Evolutionary conservation across 2,113 vertebrate species (phyloP), one percentile per base, ranked within the genome.

Genomic region (Brienomyrus brachyistius): DNA sequence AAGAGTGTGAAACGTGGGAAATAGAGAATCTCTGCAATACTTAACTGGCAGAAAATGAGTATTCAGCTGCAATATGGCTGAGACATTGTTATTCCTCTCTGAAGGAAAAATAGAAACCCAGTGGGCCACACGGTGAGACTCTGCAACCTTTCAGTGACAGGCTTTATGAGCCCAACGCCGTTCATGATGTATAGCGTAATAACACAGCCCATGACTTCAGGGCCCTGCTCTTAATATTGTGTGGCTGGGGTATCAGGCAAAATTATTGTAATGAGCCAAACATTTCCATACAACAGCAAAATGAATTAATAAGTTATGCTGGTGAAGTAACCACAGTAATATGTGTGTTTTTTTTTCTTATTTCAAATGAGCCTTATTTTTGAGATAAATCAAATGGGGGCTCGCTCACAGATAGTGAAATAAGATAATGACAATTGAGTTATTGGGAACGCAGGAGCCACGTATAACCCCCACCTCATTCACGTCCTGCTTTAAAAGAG

Each of bases 151-250:
- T 92, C 94, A 94, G 95, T 96, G 96, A 96, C 96, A 96, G 95
- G 89, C 95, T 96, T 96, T 95, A 95, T 96, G 94, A 95, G 94
- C 91, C 94, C 95, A 95, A 96, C 94, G 94, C 94, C 95, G 94
- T 96, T 95, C 96, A 94, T 96, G 96, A 96, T 96, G 93, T 96
- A 96, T 96, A 95, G 96, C 93, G 96, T 95, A 96, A 96, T 96
- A 96, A 96, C 92, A 91, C 92, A 88, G 91, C 91, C 92, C 93
- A 93, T 96, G 95, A 95, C 96, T 96, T 94, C 94, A 94, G 96
- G 96, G 95, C 94, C 92, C 95, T 93, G 93, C 95, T 95, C 95
- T 96, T 96, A 95, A 96, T 96, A 96, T 96, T 66, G 92, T 94
- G 93, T 95, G 92, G 93, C 92, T 93, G 94, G 94, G 94, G 94